phyloP scores from a whole-genome alignment of 2,888 invertebrate genomes.

The Mystacides longicornis region DNA sequence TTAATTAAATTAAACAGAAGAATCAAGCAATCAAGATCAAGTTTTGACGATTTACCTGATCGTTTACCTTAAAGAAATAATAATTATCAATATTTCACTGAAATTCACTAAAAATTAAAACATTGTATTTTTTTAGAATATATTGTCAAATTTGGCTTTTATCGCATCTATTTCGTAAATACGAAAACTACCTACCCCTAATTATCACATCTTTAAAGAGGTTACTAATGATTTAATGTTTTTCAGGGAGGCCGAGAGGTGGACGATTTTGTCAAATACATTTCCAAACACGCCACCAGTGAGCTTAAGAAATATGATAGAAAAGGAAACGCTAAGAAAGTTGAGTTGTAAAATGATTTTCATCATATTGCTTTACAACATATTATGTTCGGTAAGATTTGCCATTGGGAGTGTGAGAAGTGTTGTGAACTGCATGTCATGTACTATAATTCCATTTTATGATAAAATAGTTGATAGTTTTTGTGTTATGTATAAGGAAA shows the following conservation, averaged over 20 bases:
- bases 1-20: no score
- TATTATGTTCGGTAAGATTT: conserved; percentile 22
- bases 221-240: no score
- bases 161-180: no score
- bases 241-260: conserved; percentile 84
- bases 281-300: conserved; percentile 82
- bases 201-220: no score
- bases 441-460: conserved; percentile 8
- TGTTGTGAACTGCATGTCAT: background rate
- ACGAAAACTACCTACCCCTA: no score
- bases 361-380: background rate
- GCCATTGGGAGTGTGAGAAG: conserved; percentile 18
- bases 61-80: no score
- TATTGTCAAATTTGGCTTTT: no score
- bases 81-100: no score
- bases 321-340: conserved; percentile 61
- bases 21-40: no score
- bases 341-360: conserved; percentile 28
- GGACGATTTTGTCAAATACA: conserved; percentile 91
- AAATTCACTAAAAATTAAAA: no score
- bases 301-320: conserved; percentile 85
- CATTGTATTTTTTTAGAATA: no score
- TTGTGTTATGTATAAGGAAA: background rate
- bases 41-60: no score
- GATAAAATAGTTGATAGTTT: conserved; percentile 4